These are phyloP conservation scores for Enteromius afrohamiltoni DNA, from an alignment of 2,797 vertebrate species.

Conservation along the genomic window DNA sequence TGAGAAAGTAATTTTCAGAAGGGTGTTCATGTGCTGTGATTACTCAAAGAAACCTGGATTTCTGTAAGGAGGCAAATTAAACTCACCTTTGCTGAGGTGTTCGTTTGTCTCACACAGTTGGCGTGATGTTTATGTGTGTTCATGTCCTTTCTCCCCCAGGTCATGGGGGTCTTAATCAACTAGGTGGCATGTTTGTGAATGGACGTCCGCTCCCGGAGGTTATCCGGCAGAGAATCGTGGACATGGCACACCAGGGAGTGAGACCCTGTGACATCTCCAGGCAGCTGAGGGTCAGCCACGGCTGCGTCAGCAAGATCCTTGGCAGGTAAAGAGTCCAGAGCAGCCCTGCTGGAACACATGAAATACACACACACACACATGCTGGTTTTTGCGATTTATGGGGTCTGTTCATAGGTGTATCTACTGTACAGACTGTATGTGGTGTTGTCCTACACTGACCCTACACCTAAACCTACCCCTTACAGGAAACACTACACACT, in stretches of 20 bases:
- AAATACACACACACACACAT: not conserved
- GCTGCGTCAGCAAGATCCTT: constrained; percentile 93
- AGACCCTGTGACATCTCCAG: constrained; percentile 91
- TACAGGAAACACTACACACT: too few species aligned
- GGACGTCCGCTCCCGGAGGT: constrained; percentile 91
- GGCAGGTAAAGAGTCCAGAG: constrained; percentile 80
- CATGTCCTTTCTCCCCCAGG: constrained; percentile 82
- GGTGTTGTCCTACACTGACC: too few species aligned
- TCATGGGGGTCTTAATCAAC: constrained; percentile 92
- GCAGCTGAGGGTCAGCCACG: constrained; percentile 90
- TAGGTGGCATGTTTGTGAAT: constrained; percentile 93
- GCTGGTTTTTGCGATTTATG: too few species aligned
- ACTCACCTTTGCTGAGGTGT: not conserved
- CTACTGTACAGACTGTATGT: too few species aligned
- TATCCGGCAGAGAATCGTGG: constrained; percentile 91
- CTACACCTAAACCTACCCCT: too few species aligned
- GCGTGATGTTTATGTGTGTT: constrained; percentile 79
- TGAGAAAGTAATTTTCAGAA: not conserved
- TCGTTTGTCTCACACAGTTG: constrained; percentile 48
- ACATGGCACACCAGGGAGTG: constrained; percentile 91
- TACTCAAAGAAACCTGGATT: not conserved
- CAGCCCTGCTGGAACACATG: not conserved
- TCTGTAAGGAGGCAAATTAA: not conserved
- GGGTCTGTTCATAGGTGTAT: too few species aligned
- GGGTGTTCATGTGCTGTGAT: not conserved